Base-by-base conservation (phyloP, 1,140 invertebrate genomes). In the Drosophila virilis region DNA sequence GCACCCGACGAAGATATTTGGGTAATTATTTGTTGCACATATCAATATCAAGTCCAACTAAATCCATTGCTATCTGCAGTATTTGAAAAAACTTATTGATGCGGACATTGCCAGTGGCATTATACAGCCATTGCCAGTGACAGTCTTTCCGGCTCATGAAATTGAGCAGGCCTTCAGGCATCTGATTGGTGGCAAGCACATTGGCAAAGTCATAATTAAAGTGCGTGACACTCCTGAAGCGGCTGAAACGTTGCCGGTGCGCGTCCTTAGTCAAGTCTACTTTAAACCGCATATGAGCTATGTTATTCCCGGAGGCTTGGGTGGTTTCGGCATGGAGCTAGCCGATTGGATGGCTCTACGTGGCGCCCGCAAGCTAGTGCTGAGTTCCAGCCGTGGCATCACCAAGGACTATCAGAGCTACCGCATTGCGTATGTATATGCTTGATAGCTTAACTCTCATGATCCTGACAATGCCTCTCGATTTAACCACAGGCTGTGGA, bases 251-350 rank as follows among this genome's bases (percentile, higher is more conserved):
- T 15, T 91, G 43, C 91, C 91, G 9, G 80, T 92, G 6, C 64
- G 59, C n/a, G 90, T 81, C 7, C 35, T 85, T 8, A 80, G 61
- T 9, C 80, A 92, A 95, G 92, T 91, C 3, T 92, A 92, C 58
- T 94, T 94, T 64, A 88, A 92, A 9, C 88, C 91, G 0, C 83
- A 93, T 12, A 64, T 92, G 13, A 92, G 92, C 5, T 95, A 95
- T 74, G 83, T 95, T 0, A 93, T 96, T 1, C 92, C 94, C 2
- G 95, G 98, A 42, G 98, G 98, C 65, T 93, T 98, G 0, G 97
- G 97, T 35, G 97, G 97, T 1, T 98, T 99, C 91, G 98, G 97
- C 38, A 93, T 99, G n/a, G 98, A 99, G 91, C 90, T 99, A 48
- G 95, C 95, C 4, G 95, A 98, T 86, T 98, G 97, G 97, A 93